Evolutionary conservation across 2,888 invertebrate genomes (phyloP), one percentile per base, ranked within the genome.

Genomic region (Leuctra nigra): DNA sequence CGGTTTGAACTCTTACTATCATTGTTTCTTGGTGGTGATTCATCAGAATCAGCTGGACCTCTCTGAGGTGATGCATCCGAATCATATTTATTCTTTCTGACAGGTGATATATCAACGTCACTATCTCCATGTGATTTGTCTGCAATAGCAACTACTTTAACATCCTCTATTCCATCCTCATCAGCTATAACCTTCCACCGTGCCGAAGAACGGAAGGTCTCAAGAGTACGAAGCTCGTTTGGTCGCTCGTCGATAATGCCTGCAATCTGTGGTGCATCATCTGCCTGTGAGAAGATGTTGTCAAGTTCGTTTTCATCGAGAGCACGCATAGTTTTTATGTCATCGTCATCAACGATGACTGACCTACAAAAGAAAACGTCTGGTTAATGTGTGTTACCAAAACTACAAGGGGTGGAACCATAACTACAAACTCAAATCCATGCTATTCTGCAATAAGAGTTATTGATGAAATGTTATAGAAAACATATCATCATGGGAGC

Each of bases 191-290:
- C 55, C 46, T 57, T 61, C 62, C 62, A 62, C 23, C 54, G 47
- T 14, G 58, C 60, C 3, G 60, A 54, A 6, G 53, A 57, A n/a
- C 60, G 55, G 39, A 62, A 62, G 33, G 62, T 59, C 52, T 67
- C 66, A 29, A 65, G 48, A 6, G 55, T 63, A 59, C 69, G 62
- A 9, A 87, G 64, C 61, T 86, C 81, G 54, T 82, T 76, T 0
- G 88, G 86, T 63, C 88, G 70, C 47, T 94, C 93, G 68, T 94
- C 94, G 50, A 92, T 80, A 53, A 94, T 80, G 1, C 88, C 92
- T 0, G 88, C 94, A 61, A 96, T 85, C 70, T 88, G 87, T 0
- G 96, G 96, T 0, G 87, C 91, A 70, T 95, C 92, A 67, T 96
- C 95, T n/a, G 80, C 81, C 0, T 82, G 78, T 55, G 84, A 78